These are phyloP conservation scores for Cephalophus harveyi DNA, from an alignment of 2,113 vertebrate species.

Conservation along the genomic window DNA sequence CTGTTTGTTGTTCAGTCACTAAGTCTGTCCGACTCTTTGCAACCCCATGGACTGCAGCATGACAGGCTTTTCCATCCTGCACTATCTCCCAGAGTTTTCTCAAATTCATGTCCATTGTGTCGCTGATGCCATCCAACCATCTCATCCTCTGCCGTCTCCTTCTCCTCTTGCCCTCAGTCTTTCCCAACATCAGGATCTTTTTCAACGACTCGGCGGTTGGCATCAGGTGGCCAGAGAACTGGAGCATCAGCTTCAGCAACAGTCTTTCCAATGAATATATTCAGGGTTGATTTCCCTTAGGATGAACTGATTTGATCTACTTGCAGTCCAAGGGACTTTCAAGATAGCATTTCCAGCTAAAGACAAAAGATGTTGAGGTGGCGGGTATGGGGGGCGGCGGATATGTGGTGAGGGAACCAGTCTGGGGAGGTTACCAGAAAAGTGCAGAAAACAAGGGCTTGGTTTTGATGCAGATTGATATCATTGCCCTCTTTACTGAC, in stretches of 20 bases:
- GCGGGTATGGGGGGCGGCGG: rapidly evolving
- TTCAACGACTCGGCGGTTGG: neutral
- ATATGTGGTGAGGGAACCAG: too few relatives aligned
- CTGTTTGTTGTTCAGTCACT: neutral
- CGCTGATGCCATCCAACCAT: neutral
- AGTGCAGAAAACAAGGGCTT: neutral
- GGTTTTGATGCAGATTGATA: neutral
- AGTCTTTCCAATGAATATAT: neutral
- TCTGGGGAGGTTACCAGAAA: neutral
- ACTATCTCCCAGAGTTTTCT: neutral
- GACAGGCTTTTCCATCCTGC: neutral
- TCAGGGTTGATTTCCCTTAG: neutral
- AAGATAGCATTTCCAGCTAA: neutral
- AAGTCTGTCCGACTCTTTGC: neutral
- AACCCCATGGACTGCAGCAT: neutral
- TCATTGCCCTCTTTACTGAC: neutral
- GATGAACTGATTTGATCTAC: neutral
- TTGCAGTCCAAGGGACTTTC: neutral
- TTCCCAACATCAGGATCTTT: neutral
- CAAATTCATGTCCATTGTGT: neutral
- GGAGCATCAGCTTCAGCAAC: neutral
- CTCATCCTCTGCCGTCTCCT: neutral
- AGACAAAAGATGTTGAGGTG: neutral
- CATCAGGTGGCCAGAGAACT: neutral
- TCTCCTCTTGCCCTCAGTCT: neutral